These are phyloP conservation scores for Lepidurus arcticus DNA, from an alignment of 1,140 invertebrate species.

Conservation along the genomic window DNA sequence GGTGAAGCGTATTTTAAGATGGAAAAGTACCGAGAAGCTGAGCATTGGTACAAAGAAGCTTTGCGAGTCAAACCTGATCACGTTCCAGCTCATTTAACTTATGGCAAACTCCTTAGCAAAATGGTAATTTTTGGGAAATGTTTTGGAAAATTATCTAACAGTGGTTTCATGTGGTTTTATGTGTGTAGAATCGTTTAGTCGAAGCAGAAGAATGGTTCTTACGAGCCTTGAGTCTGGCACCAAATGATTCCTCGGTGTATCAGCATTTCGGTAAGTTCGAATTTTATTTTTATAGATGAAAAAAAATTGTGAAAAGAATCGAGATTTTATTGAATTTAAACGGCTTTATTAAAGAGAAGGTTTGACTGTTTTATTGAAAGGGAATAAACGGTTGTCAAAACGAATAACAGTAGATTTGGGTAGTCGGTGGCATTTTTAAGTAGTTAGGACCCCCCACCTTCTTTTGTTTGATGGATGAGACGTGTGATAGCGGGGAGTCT, in stretches of 20 bases:
- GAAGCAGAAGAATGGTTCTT: slow-evolving; percentile 88
- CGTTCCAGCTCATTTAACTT: slow-evolving; percentile 80
- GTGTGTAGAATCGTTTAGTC: slow-evolving; percentile 57
- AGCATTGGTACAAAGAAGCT: slow-evolving; percentile 74
- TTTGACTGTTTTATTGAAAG: no score
- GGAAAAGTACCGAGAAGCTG: slow-evolving; percentile 70
- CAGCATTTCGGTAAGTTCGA: slow-evolving; percentile 71
- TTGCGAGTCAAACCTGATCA: slow-evolving; percentile 74
- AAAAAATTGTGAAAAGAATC: no score
- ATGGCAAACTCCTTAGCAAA: slow-evolving; percentile 80
- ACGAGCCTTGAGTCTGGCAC: slow-evolving; percentile 72
- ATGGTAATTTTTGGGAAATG: slow-evolving; percentile 58
- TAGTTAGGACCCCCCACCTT: no score
- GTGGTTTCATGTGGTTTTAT: neutral
- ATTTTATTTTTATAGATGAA: no score
- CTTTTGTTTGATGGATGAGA: no score
- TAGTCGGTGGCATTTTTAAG: no score
- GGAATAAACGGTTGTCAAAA: no score
- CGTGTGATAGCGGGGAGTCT: no score
- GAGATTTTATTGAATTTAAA: no score
- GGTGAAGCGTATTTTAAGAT: slow-evolving; percentile 77
- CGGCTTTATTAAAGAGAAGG: no score
- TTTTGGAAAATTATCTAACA: neutral
- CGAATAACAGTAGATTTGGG: no score
- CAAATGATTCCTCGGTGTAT: slow-evolving; percentile 71